These are phyloP conservation scores for Regulus satrapa DNA, from an alignment of 2,113 vertebrate species.

Conservation along the genomic window DNA sequence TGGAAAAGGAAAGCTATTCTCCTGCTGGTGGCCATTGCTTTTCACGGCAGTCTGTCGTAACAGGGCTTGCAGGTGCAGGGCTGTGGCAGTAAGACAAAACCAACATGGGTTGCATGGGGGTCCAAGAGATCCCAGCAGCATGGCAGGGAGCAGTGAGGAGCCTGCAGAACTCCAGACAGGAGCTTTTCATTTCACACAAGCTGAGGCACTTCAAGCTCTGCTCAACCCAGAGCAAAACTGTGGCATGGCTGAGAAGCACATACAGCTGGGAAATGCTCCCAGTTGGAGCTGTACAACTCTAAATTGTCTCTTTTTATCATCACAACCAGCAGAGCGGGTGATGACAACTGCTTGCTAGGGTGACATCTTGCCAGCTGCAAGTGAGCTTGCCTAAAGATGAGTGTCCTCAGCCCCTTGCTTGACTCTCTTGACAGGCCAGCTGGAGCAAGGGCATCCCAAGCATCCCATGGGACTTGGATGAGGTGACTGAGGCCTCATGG, in stretches of 20 bases:
- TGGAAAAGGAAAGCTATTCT: neutral
- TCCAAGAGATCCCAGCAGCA: neutral
- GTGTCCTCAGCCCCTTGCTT: neutral
- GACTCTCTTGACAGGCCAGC: neutral
- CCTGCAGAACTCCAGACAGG: neutral
- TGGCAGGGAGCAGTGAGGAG: neutral
- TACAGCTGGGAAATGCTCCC: neutral
- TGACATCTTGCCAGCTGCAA: neutral
- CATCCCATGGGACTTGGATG: neutral
- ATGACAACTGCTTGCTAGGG: neutral
- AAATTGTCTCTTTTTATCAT: slow-evolving; percentile 5
- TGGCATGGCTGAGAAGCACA: neutral
- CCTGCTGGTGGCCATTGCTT: neutral
- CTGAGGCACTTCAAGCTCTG: neutral
- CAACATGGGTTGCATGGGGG: neutral
- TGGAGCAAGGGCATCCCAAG: neutral
- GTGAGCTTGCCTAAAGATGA: neutral
- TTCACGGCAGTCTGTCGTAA: neutral
- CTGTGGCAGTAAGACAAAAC: neutral
- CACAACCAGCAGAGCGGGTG: neutral
- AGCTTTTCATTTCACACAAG: neutral
- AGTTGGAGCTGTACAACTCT: neutral
- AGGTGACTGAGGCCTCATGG: neutral
- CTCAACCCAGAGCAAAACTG: neutral
- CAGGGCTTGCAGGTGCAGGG: neutral